Evolutionary conservation across 2,113 vertebrate species (phyloP).

Genomic region (Polypterus senegalus): DNA sequence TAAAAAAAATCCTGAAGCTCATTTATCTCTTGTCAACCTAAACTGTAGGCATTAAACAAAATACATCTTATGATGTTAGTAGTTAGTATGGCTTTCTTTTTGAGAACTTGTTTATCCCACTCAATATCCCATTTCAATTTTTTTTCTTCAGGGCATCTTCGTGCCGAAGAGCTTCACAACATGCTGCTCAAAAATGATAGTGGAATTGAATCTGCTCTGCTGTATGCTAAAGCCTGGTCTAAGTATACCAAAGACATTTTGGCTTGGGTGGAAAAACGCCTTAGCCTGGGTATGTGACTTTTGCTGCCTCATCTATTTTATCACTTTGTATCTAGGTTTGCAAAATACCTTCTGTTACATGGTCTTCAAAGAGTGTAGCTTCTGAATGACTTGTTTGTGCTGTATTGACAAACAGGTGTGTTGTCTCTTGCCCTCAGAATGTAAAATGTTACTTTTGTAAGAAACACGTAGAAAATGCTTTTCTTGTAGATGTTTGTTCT

Average conservation of each 20-base stretch:
- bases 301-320: slow-evolving; percentile 38
- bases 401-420: neutral
- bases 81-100: slow-evolving; percentile 39
- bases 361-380: slow-evolving; percentile 44
- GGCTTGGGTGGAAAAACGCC: slow-evolving; percentile 88
- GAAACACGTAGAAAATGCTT: slow-evolving; percentile 8
- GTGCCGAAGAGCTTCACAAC: slow-evolving; percentile 66
- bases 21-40: slow-evolving; percentile 44
- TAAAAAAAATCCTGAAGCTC: slow-evolving; percentile 18
- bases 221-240: slow-evolving; percentile 90
- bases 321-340: slow-evolving; percentile 19
- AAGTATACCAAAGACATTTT: slow-evolving; percentile 94
- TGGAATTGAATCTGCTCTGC: slow-evolving; percentile 78
- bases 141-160: slow-evolving; percentile 59
- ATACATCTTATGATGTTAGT: slow-evolving; percentile 41
- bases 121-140: slow-evolving; percentile 18
- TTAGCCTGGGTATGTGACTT: slow-evolving; percentile 74
- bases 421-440: no score
- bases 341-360: slow-evolving; percentile 29
- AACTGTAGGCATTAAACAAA: slow-evolving; percentile 39
- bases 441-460: no score
- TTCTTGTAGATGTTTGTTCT: no score
- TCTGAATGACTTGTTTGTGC: slow-evolving; percentile 30
- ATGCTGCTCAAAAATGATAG: slow-evolving; percentile 69
- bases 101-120: slow-evolving; percentile 27